phyloP scores from a whole-genome alignment of 2,888 invertebrate species.

The Lissonota sp. region DNA sequence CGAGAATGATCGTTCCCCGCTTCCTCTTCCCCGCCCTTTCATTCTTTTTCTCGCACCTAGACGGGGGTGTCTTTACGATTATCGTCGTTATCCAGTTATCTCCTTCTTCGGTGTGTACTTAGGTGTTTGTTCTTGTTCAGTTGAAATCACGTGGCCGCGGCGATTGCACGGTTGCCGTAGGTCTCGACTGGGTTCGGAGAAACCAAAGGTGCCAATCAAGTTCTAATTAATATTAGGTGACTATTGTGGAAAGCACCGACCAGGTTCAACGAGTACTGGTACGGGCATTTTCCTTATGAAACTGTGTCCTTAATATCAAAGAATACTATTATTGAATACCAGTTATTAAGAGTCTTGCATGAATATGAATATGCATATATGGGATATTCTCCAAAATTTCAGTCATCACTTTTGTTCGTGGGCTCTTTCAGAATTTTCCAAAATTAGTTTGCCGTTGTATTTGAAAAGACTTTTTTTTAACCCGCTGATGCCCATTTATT shows the following conservation, averaged over 20 bases:
- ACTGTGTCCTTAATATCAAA: too few relatives aligned
- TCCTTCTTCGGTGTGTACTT: conserved; percentile 41
- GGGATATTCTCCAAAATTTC: too few relatives aligned
- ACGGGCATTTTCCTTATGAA: too few relatives aligned
- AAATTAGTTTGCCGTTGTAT: too few relatives aligned
- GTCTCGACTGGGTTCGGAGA: neutral
- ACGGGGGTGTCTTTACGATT: conserved; percentile 56
- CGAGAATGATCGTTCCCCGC: neutral
- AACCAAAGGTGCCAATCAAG: conserved; percentile 59
- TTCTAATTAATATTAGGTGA: conserved; percentile 69
- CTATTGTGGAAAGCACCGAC: conserved; percentile 63
- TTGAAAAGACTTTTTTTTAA: too few relatives aligned
- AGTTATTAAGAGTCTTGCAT: too few relatives aligned
- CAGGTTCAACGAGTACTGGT: neutral
- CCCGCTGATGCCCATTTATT: too few relatives aligned
- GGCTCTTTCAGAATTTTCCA: too few relatives aligned
- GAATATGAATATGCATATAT: too few relatives aligned
- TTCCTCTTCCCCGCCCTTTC: neutral
- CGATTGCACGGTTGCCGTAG: conserved; percentile 16
- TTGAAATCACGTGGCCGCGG: conserved; percentile 27
- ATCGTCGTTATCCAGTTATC: conserved; percentile 64
- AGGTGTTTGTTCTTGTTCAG: conserved; percentile 26
- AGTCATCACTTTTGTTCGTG: too few relatives aligned
- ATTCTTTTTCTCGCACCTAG: neutral
- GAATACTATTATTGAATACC: too few relatives aligned